A percentile compares a stretch with the other conserved stretches of the same genome.
Evolutionary conservation across 2,797 vertebrate genomes (phyloP).

Genomic region (Limnodromus scolopaceus): DNA sequence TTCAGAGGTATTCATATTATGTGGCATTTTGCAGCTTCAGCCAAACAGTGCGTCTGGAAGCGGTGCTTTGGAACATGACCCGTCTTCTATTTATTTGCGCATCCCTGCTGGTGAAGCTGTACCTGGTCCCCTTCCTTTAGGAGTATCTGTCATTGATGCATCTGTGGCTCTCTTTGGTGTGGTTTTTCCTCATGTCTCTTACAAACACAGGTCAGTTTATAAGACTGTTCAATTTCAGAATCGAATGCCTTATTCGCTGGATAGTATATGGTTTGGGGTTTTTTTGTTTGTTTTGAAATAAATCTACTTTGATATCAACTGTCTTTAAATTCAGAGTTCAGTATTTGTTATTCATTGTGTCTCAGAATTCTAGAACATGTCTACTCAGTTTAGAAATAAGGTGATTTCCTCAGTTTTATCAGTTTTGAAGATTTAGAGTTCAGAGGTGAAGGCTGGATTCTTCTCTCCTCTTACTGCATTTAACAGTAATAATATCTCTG

Average conservation of each 20-base stretch:
- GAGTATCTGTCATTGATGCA: slow-evolving; percentile 97
- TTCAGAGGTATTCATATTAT: neutral
- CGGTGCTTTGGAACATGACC: slow-evolving; percentile 96
- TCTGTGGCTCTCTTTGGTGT: slow-evolving; percentile 98
- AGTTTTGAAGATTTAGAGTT: neutral
- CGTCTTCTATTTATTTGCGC: slow-evolving; percentile 96
- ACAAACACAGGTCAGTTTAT: slow-evolving; percentile 91
- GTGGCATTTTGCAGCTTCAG: slow-evolving; percentile 85
- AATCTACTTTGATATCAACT: neutral
- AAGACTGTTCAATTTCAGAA: neutral
- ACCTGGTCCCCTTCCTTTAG: slow-evolving; percentile 94
- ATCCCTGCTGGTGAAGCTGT: slow-evolving; percentile 94
- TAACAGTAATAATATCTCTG: neutral
- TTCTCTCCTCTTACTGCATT: neutral
- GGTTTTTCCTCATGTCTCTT: slow-evolving; percentile 98
- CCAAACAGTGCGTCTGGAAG: slow-evolving; percentile 98
- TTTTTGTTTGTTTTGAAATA: neutral
- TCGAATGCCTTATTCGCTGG: neutral
- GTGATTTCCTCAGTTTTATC: neutral
- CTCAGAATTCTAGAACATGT: neutral
- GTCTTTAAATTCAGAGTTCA: neutral
- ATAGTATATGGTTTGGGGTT: neutral
- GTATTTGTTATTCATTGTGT: neutral
- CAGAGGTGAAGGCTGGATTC: neutral
- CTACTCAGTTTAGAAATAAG: neutral